Evolutionary conservation across 2,797 vertebrate species (phyloP).

Genomic region (Sebastes variabilis): DNA sequence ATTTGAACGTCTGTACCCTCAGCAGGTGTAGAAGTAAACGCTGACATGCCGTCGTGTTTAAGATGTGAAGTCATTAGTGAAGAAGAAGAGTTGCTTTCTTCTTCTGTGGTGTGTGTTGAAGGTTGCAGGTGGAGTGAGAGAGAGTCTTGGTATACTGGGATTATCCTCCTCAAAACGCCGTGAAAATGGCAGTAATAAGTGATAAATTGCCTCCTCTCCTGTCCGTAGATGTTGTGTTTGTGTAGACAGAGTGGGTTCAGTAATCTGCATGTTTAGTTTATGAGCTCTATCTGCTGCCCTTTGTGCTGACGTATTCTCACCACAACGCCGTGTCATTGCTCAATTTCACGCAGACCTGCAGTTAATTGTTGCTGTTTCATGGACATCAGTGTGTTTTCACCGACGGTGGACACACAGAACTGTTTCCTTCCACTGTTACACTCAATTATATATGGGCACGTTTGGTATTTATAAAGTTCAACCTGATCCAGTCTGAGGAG

Average conservation of each 20-base stretch:
- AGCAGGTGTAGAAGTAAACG: too few species aligned
- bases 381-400: slow-evolving; percentile 25
- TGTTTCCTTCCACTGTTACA: neutral
- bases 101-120: slow-evolving; percentile 1
- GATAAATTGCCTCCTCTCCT: slow-evolving; percentile 45
- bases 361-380: slow-evolving; percentile 40
- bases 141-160: slow-evolving; percentile 3
- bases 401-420: neutral
- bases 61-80: slow-evolving; percentile 14
- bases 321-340: slow-evolving; percentile 22
- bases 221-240: too few species aligned
- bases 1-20: too few species aligned
- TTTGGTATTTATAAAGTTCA: slow-evolving; percentile 67
- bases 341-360: slow-evolving; percentile 44
- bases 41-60: neutral
- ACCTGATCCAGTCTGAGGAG: neutral
- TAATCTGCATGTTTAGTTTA: slow-evolving; percentile 35
- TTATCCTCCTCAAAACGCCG: slow-evolving; percentile 54
- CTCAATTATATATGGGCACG: slow-evolving; percentile 58
- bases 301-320: slow-evolving; percentile 10
- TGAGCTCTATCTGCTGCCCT: slow-evolving; percentile 16
- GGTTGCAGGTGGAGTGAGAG: slow-evolving; percentile 17
- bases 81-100: neutral
- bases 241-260: slow-evolving; percentile 26
- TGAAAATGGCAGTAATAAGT: slow-evolving; percentile 66